phyloP scores from a whole-genome alignment of 2,797 vertebrate genomes.

The Anomalospiza imberbis region DNA sequence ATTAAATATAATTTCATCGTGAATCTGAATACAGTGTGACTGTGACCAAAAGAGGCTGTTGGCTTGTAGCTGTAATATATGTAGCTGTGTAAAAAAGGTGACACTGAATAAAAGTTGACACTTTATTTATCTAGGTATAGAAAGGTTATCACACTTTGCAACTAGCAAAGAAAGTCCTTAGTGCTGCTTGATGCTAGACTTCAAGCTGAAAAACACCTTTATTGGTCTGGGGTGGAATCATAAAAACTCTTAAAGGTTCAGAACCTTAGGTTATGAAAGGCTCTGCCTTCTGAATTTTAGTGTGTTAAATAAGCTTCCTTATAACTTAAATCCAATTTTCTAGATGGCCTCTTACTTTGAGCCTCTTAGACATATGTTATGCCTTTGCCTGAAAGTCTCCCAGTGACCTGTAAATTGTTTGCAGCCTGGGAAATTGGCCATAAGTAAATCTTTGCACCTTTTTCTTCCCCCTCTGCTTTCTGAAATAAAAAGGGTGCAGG shows the following conservation, averaged over 20 bases:
- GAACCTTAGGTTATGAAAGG: not conserved
- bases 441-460: conserved; percentile 13
- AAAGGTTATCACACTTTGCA: not conserved
- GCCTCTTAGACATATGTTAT: conserved; percentile 2
- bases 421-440: conserved; percentile 12
- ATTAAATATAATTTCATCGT: not conserved
- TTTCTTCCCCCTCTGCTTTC: not conserved
- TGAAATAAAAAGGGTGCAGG: not conserved
- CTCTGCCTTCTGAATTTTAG: conserved; percentile 27
- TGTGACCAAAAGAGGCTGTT: not conserved
- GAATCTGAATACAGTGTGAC: not conserved
- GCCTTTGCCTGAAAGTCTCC: conserved; percentile 17
- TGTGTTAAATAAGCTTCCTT: conserved; percentile 36
- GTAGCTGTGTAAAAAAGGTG: not conserved
- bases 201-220: not conserved
- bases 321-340: conserved; percentile 55
- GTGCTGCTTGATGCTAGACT: not conserved
- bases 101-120: not conserved
- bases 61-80: not conserved
- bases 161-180: not conserved
- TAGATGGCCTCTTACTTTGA: conserved; percentile 35
- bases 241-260: not conserved
- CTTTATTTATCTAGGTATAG: not conserved
- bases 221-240: not conserved
- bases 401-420: conserved; percentile 38